These are phyloP conservation scores for Piscicola geometra DNA, from an alignment of 2,888 invertebrate species.

Conservation along the genomic window DNA sequence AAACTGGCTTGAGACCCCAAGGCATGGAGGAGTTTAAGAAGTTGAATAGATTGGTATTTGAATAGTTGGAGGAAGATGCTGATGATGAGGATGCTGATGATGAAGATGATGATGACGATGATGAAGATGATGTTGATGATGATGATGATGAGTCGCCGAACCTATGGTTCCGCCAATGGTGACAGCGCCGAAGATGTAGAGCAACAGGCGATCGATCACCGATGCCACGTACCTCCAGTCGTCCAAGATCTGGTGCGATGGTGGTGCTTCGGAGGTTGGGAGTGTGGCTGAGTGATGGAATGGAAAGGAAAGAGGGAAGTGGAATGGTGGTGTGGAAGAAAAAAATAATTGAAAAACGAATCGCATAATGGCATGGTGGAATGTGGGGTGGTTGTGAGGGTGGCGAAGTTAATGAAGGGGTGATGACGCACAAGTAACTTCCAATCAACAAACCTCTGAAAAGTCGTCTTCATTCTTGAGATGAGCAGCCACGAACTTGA, in stretches of 20 bases:
- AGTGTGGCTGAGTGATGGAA: background rate
- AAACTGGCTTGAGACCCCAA: background rate
- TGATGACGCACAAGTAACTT: no score
- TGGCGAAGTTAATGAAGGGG: background rate
- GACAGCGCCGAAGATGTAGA: slow-evolving; percentile 91
- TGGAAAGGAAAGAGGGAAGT: background rate
- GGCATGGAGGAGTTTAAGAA: no score
- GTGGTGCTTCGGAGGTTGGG: background rate
- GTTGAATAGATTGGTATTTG: no score
- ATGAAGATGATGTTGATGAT: slow-evolving; percentile 30
- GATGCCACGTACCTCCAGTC: slow-evolving; percentile 98
- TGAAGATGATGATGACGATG: slow-evolving; percentile 33
- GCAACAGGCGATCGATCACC: slow-evolving; percentile 90
- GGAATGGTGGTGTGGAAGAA: background rate
- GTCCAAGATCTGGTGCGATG: slow-evolving; percentile 76
- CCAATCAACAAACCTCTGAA: slow-evolving; percentile 78
- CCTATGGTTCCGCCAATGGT: slow-evolving; percentile 88
- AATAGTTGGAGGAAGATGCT: slow-evolving; percentile 25
- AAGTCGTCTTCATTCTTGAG: slow-evolving; percentile 94
- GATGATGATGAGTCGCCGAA: background rate
- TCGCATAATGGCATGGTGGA: background rate
- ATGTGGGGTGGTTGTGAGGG: background rate
- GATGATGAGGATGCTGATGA: slow-evolving; percentile 32
- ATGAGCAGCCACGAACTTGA: slow-evolving; percentile 96
- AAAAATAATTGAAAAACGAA: background rate